A percentile compares a stretch with the other conserved stretches of the same genome.
These are phyloP conservation scores for Drosophila dunni DNA, from an alignment of 1,140 invertebrate genomes.

Conservation along the genomic window DNA sequence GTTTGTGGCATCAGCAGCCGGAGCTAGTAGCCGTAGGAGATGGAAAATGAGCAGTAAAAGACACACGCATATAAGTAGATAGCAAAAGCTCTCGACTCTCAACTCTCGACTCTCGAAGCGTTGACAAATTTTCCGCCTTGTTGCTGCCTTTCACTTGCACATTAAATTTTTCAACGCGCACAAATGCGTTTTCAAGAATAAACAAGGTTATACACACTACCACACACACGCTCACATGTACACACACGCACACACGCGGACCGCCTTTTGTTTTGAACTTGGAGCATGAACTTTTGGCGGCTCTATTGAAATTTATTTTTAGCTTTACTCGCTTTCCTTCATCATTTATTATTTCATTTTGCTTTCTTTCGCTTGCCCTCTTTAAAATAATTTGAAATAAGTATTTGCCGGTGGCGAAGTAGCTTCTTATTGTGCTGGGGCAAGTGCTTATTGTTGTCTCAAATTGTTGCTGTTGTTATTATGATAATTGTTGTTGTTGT, in stretches of 20 bases:
- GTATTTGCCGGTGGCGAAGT: slow-evolving; percentile 25
- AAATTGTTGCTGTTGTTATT: slow-evolving; percentile 32
- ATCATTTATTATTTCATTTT: background rate
- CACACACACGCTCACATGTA: slow-evolving; percentile 11
- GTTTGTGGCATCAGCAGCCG: slow-evolving; percentile 18
- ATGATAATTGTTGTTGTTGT: slow-evolving; percentile 39
- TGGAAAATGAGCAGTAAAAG: background rate
- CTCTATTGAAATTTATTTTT: slow-evolving; percentile 21
- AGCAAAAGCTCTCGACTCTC: background rate
- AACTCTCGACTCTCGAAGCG: slow-evolving; percentile 10
- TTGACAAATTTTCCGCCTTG: slow-evolving; percentile 45
- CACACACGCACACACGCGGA: slow-evolving; percentile 3
- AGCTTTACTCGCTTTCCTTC: slow-evolving; percentile 3
- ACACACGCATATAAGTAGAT: slow-evolving; percentile 8
- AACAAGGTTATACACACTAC: slow-evolving; percentile 35
- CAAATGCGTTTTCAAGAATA: slow-evolving; percentile 50
- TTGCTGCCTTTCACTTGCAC: slow-evolving; percentile 46
- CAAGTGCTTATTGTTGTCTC: slow-evolving; percentile 15
- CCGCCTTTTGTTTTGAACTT: slow-evolving; percentile 45
- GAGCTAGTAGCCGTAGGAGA: background rate
- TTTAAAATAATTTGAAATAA: slow-evolving; percentile 28
- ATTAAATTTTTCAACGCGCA: slow-evolving; percentile 39
- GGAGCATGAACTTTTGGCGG: slow-evolving; percentile 40
- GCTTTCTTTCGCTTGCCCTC: background rate
- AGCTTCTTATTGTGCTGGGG: slow-evolving; percentile 32